Percentiles rank a stretch among this genome's conserved stretches.
Evolutionary conservation across 2,113 vertebrate species (phyloP).

Genomic region (Aegithalos caudatus): DNA sequence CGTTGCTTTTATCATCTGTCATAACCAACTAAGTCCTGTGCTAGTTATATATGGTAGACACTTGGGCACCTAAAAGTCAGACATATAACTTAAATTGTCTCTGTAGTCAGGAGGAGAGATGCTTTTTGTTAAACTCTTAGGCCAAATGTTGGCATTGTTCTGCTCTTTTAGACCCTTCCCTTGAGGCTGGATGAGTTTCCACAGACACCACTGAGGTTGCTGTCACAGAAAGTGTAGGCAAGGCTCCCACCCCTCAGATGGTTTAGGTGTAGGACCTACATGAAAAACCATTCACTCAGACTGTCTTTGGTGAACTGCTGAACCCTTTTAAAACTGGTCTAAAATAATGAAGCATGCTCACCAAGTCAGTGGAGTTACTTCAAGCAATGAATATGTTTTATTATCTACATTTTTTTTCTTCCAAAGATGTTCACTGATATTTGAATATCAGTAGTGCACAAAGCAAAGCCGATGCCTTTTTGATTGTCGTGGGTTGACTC

Average conservation of each 20-base stretch:
- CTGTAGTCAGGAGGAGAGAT: not conserved
- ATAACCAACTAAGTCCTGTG: not conserved
- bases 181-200: not conserved
- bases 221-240: accelerated
- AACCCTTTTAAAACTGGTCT: not conserved
- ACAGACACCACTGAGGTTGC: not conserved
- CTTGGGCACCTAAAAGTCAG: not conserved
- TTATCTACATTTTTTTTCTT: not conserved
- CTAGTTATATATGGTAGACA: not conserved
- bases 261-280: not conserved
- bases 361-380: not conserved
- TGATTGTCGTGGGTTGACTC: not conserved
- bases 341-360: not conserved
- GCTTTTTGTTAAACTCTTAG: not conserved
- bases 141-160: not conserved
- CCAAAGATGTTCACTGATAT: not conserved
- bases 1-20: not conserved
- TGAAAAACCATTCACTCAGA: not conserved
- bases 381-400: not conserved
- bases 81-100: not conserved
- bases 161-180: not conserved
- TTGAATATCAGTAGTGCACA: not conserved
- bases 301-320: not conserved
- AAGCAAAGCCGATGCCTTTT: not conserved
- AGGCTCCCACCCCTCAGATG: not conserved